Evolutionary conservation across 2,797 vertebrate species (phyloP).

Genomic region (Lepus townsendii): DNA sequence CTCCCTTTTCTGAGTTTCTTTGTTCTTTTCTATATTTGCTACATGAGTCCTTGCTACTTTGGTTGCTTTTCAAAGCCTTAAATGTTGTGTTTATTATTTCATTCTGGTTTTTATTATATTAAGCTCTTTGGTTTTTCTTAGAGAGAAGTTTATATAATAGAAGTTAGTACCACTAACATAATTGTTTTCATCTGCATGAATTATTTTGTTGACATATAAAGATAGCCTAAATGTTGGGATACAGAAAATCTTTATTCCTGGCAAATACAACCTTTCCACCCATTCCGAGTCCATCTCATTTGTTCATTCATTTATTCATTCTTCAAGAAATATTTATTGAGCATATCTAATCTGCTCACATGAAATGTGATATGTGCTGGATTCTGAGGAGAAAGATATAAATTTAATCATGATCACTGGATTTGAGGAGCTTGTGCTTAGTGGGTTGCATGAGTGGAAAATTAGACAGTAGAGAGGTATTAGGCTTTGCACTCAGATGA

Average conservation of each 20-base stretch:
- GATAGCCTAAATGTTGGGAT: constrained; percentile 9
- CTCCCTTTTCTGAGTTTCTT: not conserved
- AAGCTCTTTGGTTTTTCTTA: constrained; percentile 31
- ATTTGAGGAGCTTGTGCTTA: constrained; percentile 8
- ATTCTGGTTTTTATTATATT: not conserved
- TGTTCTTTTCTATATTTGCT: not conserved
- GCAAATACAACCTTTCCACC: not conserved
- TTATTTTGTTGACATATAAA: constrained; percentile 46
- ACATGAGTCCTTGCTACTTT: not conserved
- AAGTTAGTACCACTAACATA: not conserved
- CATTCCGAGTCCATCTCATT: not conserved
- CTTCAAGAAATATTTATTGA: constrained; percentile 11
- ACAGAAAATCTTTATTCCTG: not conserved
- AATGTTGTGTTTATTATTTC: not conserved
- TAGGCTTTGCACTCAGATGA: constrained; percentile 20
- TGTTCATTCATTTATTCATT: constrained; percentile 20
- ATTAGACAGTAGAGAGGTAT: constrained; percentile 58
- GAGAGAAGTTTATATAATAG: not conserved
- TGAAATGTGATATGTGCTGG: constrained; percentile 16
- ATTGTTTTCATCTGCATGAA: constrained; percentile 47
- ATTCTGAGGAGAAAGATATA: constrained; percentile 25
- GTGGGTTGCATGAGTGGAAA: not conserved
- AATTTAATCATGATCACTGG: constrained; percentile 29
- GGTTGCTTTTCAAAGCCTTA: constrained; percentile 12
- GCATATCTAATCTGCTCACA: not conserved